Evolutionary conservation across 2,113 vertebrate species (phyloP), one percentile per base, ranked within the genome.

Genomic region (Piprites chloris): DNA sequence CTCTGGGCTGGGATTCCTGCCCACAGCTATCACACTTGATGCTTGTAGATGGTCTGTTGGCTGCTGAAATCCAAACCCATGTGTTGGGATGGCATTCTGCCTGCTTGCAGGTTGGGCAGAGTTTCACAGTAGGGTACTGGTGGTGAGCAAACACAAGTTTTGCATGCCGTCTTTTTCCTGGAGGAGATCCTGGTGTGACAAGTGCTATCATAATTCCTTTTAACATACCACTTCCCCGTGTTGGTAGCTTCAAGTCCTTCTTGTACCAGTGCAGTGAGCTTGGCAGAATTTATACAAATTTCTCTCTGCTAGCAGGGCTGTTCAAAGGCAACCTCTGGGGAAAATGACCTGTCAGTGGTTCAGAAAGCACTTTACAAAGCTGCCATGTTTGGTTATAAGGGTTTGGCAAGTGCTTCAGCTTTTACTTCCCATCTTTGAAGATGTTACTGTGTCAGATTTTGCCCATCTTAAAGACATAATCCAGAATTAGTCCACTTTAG

Each of bases 1-100:
- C 74, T 85, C 86, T 95, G 89, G 95, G 90, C 96, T 95, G 96
- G 93, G 93, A 96, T 95, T 96, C 88, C 80, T 98, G 98, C 97
- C 95, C 90, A 35, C 24, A 94, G 83, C 87, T 90, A 94, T 96
- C 96, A 92, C 79, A 46, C 91, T 97, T 83, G 93, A 95, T 96
- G 95, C 93, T 96, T 97, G 46, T 79, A 95, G 95, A 97, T 95
- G 84, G 94, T 97, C 96, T 96, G 90, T 97, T 98, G 97, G 97
- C 98, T 97, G 97, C 94, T 4, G 71, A 95, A 96, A 91, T 80
- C 92, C 87, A 52, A 84, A 94, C 78, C 97, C 96, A 95, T 91
- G 96, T 98, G 95, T 95, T 83, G 37, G 26, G 19, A 81, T 97
- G 97, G 97, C 97, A 97, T 62, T 89, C 67, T 96, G 97, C 96